Evolutionary conservation across 2,797 vertebrate genomes (phyloP), one percentile per base, ranked within the genome.

Genomic region (Acanthornis magna): DNA sequence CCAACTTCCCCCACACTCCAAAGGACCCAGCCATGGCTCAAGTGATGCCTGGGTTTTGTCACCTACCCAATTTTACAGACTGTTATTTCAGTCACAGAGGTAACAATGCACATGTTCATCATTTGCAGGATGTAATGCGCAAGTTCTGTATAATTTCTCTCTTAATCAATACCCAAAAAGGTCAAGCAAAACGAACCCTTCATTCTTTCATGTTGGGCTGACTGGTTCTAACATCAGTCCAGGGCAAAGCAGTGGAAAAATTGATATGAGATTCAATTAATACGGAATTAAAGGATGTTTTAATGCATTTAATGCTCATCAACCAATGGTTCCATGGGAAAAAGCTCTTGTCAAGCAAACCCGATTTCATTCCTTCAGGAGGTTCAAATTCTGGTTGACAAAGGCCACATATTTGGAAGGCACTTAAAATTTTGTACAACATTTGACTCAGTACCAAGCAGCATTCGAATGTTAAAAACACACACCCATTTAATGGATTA

Each of bases 171-270:
- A 93, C 2, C 62, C 66, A 34, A 42, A 94, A 84, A 84, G 73
- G 85, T 83, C 82, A 89, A 72, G 83, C 85, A 90, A 85, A 88
- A 95, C 9, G 5, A 91, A 68, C 30, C 30, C 34, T 82, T 78
- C 76, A 8, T 51, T 47, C 53, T 38, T 55, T 29, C 70, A 23
- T 0, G 0, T 8, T 20, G n/a, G 50, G 32, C 62, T 83, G 73
- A 74, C 53, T 47, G 47, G 51, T 57, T 57, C 60, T 74, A 85
- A 89, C 61, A 76, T 32, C 84, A 88, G 58, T 75, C 14, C 80
- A 3, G 4, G 30, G 76, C n/a, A 93, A 81, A 94, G 70, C n/a
- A 62, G 73, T n/a, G 58, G 58, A 86, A 94, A 93, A 91, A 91
- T 1, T 47, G 62, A 43, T 65, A 54, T 2, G 15, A 60, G 58